Evolutionary conservation across 2,888 invertebrate species (phyloP), one percentile per base, ranked within the genome.

Genomic region (Morinoia aosen): DNA sequence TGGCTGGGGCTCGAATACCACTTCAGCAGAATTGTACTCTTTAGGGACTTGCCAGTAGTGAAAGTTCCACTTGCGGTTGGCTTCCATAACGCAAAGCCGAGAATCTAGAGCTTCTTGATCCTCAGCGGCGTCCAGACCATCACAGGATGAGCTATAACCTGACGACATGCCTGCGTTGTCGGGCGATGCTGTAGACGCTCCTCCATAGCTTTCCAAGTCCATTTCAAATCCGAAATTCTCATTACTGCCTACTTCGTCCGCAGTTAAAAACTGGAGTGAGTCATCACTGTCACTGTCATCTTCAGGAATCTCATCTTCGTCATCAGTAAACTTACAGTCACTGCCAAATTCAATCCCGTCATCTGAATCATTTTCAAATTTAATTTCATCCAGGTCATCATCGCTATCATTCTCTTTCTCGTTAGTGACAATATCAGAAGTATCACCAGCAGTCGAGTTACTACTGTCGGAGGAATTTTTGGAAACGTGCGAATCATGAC

Each of bases 211-310:
- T 56, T 8, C 19, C 16, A 14, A 19, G 25, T 57, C 57, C 11
- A 93, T 33, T 1, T 33, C 57, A 14, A 93, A 19, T 33, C 93
- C 93, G 0, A 93, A 58, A 33, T 93, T 57, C 25, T 93, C 93
- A 57, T 93, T 57, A 33, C 93, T 93, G 93, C 57, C 93, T 25
- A 93, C 57, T 33, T 93, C 93, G 25, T 93, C 93, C 48, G 48
- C 39, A 56, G 93, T 57, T 33, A 93, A 57, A 57, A 93, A 93
- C 57, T 93, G 57, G 16, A 93, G 10, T 0, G 93, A 56, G 48
- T 93, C 93, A 33, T 93, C 93, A 93, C 93, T 93, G n/a, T 48
- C 90, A 40, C 40, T 48, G 25, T 48, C 48, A 40, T 40, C 48
- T 48, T 90, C 88, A 88, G 88, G 25, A 40, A 39, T 5, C 40